Evolutionary conservation across 2,888 invertebrate genomes (phyloP), one percentile per base, ranked within the genome.

Genomic region (Galerucella pusilla): DNA sequence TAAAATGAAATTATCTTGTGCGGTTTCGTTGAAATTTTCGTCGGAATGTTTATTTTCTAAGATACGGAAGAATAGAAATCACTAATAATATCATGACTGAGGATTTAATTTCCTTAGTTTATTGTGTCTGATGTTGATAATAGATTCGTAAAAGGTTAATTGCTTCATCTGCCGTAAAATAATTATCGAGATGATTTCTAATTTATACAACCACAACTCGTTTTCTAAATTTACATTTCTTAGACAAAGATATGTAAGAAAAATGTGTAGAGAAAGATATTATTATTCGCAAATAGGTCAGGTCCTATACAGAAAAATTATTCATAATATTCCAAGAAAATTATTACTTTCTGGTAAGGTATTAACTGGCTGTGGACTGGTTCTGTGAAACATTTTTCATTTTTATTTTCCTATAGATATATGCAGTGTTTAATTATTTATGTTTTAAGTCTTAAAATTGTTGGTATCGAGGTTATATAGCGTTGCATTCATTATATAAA

Each of bases 21-120:
- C 82, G 84, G 85, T 84, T 84, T 77, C 81, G 80, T 82, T 83
- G 25, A 71, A 65, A 65, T 45, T 52, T 35, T 49, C n/a, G 16
- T 57, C 57, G 9, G 16, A 20, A 57, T 57, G 60, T 59, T 60
- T 7, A 35, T 75, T 71, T 71, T 67, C 45, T 16, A 35, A 7
- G 42, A 71, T 75, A 42, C 75, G 71, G 66, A 75, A 74, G 69
- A 74, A 69, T 54, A 73, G 64, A 59, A 63, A 63, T 42, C 42
- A 16, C n/a, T 63, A 63, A 63, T 63, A 42, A 28, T 16, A 63
- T 42, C 42, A 63, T 63, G 10, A n/a, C n/a, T 42, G 2, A 52
- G 52, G 52, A 52, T 52, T 52, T 52, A 14, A 52, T 52, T 52
- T 52, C n/a, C n/a, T n/a, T n/a, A 52, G 52, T 52, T 52, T 52